These are phyloP conservation scores for Malurus elegans DNA, from an alignment of 2,113 vertebrate genomes.

Conservation along the genomic window DNA sequence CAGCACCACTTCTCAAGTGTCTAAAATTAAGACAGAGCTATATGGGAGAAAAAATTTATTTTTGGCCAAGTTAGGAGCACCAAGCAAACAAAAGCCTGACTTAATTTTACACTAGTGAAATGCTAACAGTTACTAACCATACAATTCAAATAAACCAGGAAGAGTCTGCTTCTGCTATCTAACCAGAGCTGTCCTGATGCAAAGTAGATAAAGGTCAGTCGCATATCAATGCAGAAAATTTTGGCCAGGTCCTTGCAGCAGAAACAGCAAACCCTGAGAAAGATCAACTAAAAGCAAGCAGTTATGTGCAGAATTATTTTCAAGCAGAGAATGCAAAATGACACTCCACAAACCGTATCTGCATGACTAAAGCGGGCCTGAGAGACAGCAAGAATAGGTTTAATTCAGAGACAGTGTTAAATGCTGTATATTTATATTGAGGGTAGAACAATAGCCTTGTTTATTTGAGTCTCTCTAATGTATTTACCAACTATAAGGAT, in stretches of 20 bases:
- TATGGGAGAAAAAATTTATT: neutral
- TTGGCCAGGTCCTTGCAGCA: neutral
- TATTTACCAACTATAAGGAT: conserved; percentile 62
- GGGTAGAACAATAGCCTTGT: neutral
- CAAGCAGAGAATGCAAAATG: neutral
- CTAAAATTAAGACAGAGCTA: neutral
- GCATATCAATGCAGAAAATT: neutral
- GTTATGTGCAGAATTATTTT: neutral
- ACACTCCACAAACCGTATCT: neutral
- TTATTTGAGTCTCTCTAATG: conserved; percentile 13
- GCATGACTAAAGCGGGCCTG: neutral
- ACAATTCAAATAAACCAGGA: neutral
- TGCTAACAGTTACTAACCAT: neutral
- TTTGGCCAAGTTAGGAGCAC: neutral
- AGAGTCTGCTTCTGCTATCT: neutral
- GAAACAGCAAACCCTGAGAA: neutral
- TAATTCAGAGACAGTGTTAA: neutral
- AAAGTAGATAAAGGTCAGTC: neutral
- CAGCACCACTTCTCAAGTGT: neutral
- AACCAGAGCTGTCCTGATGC: neutral
- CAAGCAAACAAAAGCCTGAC: neutral
- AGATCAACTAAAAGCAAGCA: neutral
- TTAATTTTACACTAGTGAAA: neutral
- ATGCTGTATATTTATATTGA: neutral
- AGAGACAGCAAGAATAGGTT: neutral